These are phyloP conservation scores for Aspidapion aeneum DNA, from an alignment of 2,888 invertebrate genomes.

Conservation along the genomic window DNA sequence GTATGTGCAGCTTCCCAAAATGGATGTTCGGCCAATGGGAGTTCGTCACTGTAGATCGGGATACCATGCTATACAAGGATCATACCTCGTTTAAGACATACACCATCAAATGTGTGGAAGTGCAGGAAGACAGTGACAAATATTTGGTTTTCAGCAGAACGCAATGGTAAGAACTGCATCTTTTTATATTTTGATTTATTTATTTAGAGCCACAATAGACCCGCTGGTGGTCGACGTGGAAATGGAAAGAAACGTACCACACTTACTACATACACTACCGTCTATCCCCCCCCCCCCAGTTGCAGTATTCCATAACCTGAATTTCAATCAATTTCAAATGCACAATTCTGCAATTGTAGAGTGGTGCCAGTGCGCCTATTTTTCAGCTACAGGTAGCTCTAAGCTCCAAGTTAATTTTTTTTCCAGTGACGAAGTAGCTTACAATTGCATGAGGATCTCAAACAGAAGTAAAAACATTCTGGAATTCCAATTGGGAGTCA, in stretches of 20 bases:
- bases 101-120: constrained; percentile 49
- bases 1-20: constrained; percentile 53
- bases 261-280: no score
- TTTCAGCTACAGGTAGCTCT: no score
- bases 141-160: constrained; percentile 52
- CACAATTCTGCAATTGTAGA: no score
- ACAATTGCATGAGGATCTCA: constrained; percentile 57
- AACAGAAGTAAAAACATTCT: constrained; percentile 57
- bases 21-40: constrained; percentile 64
- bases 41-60: constrained; percentile 50
- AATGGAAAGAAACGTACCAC: no score
- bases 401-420: no score
- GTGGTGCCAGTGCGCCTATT: no score
- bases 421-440: constrained; percentile 57
- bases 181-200: no score
- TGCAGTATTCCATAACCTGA: no score
- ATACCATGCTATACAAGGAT: constrained; percentile 52
- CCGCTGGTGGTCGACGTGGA: no score
- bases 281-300: no score
- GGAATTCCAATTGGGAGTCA: constrained; percentile 55
- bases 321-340: no score
- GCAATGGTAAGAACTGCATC: constrained; percentile 54
- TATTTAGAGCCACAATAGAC: not conserved
- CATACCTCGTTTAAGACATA: constrained; percentile 52
- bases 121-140: constrained; percentile 45